Base-by-base conservation (phyloP, 2,797 vertebrate species). In the Micrastur ruficollis region DNA sequence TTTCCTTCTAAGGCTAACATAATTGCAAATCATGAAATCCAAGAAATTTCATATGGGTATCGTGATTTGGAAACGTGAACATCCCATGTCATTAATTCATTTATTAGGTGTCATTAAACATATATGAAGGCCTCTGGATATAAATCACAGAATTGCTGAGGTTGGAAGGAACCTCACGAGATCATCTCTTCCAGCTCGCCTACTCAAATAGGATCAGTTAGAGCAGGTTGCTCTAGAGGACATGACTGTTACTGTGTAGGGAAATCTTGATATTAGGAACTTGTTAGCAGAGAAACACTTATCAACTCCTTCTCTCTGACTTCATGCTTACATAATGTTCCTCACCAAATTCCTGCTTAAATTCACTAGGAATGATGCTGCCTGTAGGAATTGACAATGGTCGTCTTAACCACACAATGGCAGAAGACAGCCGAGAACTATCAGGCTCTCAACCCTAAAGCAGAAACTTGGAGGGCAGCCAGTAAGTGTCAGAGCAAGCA, bases 251-350 rank as follows among this genome's bases (percentile, higher is more conserved):
- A 34, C 13, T 34, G 6, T 5, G 8, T 11, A 55, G 5, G 17
- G 2, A 68, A 36, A 76, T 32, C 20, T 27, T 58, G 6, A 5
- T 42, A 32, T 38, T 8, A 50, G 12, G 18, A 62, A 34, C 12
- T 2, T 62, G 9, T n/a, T 58, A n/a, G 3, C 5, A 44, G 0
- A 1, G 65, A 40, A 62, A 46, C 2, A 36, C 5, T 70, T 46
- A 58, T 3, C 19, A 65, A 1, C 5, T 31, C 27, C 7, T 25
- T 81, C 36, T 4, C 8, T 63, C 6, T 73, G 11, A 55, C 10
- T 3, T 80, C 40, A 34, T 16, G 5, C 1, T 66, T 59, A 46
- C 3, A 38, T 16, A 56, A 6, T 36, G 9, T 31, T 84, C 7
- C 2, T 65, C 3, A 27, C 2, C 6, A 76, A 63, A 56, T 34